A percentile compares a stretch with the other conserved stretches of the same genome.
Conservation (phyloP, 2,797 vertebrate genomes). For the Rhabdophis nuchalis region DNA sequence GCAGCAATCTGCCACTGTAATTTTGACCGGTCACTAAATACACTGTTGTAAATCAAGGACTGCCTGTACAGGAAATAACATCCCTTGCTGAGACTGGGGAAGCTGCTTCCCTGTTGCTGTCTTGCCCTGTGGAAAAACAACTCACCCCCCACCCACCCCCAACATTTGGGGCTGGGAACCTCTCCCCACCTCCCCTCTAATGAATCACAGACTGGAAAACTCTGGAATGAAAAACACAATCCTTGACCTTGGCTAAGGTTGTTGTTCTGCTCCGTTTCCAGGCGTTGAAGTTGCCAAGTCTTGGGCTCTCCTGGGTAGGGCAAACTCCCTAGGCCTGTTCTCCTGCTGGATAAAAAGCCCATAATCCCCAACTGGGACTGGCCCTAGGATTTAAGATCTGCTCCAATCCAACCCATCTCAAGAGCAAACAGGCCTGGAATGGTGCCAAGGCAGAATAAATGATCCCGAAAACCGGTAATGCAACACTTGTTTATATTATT, state of each 20-base stretch:
- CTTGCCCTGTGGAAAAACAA: neutral
- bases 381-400: neutral
- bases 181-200: neutral
- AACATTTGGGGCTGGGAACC: neutral
- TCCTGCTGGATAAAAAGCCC: neutral
- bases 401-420: neutral
- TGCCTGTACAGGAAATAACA: neutral
- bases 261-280: neutral
- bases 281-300: neutral
- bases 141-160: too few relatives aligned
- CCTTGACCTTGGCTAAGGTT: neutral
- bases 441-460: neutral
- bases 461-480: too few relatives aligned
- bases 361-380: neutral
- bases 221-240: neutral
- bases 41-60: neutral
- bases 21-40: neutral
- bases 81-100: neutral
- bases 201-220: neutral
- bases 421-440: neutral
- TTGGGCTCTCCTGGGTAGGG: neutral
- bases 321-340: neutral
- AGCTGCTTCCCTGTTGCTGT: neutral
- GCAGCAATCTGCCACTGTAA: neutral
- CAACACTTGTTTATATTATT: too few relatives aligned